Evolutionary conservation across 2,888 invertebrate genomes (phyloP).

Genomic region (Tenthredo notha): DNA sequence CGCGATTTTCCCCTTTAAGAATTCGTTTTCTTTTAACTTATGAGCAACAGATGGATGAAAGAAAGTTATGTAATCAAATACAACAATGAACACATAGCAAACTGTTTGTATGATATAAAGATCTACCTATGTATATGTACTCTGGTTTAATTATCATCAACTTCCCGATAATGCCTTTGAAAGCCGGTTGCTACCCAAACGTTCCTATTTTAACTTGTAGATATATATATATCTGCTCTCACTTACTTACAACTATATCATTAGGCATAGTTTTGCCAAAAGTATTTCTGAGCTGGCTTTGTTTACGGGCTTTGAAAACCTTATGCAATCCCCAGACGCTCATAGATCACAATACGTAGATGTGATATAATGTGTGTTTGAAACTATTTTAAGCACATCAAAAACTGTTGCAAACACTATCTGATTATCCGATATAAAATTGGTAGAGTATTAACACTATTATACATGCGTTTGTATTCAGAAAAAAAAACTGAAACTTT

Average conservation of each 20-base stretch:
- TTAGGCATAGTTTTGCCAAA: constrained; percentile 15
- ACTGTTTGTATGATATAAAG: background rate
- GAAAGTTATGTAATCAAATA: constrained; percentile 15
- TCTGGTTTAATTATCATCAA: background rate
- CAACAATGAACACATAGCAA: constrained; percentile 16
- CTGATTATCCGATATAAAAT: background rate
- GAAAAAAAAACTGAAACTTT: background rate
- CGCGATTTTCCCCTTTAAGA: background rate
- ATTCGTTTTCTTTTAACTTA: constrained; percentile 1
- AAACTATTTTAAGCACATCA: background rate
- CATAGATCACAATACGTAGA: background rate
- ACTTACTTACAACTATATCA: background rate
- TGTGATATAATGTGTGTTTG: background rate
- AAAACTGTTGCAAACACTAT: background rate
- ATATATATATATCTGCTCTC: background rate
- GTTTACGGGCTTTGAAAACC: constrained; percentile 27
- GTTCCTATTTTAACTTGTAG: background rate
- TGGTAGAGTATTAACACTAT: background rate
- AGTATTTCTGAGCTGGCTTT: constrained; percentile 39
- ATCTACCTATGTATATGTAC: background rate
- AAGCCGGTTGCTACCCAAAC: constrained; percentile 11
- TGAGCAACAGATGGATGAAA: constrained; percentile 41
- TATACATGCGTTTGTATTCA: background rate
- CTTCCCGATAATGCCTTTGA: background rate
- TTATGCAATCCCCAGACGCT: constrained; percentile 17